A percentile compares a stretch with the other conserved stretches of the same genome.
phyloP scores from a whole-genome alignment of 35 echinoderm and acorn worm genomes.

The Apostichopus japonicus region DNA sequence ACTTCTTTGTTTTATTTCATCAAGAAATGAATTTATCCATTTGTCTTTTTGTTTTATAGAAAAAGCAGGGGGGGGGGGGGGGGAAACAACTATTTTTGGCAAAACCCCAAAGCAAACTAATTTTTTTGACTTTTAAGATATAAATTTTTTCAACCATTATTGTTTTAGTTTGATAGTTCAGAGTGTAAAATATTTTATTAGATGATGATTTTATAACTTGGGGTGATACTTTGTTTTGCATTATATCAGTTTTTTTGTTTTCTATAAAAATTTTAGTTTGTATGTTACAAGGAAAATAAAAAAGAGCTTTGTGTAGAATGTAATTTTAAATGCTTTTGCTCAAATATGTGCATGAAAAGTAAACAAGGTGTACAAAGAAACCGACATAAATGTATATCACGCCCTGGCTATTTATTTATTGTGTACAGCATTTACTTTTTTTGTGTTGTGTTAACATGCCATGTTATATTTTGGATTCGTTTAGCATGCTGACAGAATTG shows the following conservation, averaged over 20 bases:
- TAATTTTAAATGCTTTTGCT: neutral
- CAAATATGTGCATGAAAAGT: neutral
- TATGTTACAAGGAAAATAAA: neutral
- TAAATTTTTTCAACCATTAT: too few relatives aligned
- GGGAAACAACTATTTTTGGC: too few relatives aligned
- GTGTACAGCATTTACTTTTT: constrained; percentile 11
- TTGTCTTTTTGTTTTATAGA: too few relatives aligned
- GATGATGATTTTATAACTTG: neutral
- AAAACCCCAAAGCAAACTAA: too few relatives aligned
- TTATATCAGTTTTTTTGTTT: neutral
- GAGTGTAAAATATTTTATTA: too few relatives aligned
- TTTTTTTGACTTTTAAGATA: too few relatives aligned
- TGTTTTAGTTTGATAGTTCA: too few relatives aligned
- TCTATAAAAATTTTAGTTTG: too few relatives aligned
- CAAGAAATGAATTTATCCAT: too few relatives aligned
- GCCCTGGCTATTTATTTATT: constrained; percentile 24
- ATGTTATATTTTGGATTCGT: constrained; percentile 22
- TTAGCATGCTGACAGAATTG: neutral
- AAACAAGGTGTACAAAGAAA: neutral
- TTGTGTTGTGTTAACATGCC: constrained; percentile 3
- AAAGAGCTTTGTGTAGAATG: neutral
- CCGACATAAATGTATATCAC: constrained; percentile 22
- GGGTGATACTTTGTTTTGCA: neutral
- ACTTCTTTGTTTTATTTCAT: too few relatives aligned
- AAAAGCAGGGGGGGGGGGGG: too few relatives aligned